phyloP scores from a whole-genome alignment of 2,113 vertebrate genomes.

The Coracopsis vasa region DNA sequence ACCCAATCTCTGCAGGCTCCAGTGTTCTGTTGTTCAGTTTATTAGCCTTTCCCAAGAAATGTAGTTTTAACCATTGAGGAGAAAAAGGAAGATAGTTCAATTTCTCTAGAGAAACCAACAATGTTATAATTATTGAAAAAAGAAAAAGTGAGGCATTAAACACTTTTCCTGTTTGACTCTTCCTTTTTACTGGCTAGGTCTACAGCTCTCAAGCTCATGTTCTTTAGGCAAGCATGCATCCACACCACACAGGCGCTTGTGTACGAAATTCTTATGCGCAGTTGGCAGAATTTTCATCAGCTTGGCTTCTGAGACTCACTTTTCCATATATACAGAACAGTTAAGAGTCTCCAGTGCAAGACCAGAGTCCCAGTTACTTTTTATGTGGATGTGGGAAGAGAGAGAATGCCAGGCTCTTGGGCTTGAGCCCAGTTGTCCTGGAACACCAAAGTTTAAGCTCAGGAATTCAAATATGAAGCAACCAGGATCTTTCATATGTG shows the following conservation, averaged over 20 bases:
- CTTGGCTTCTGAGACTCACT: background rate
- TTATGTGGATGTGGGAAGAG: background rate
- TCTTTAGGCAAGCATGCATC: background rate
- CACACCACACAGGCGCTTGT: background rate
- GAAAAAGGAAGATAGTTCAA: background rate
- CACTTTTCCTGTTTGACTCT: background rate
- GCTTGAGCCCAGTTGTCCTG: background rate
- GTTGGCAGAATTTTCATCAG: background rate
- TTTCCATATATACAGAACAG: background rate
- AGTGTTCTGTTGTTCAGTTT: slow-evolving; percentile 52
- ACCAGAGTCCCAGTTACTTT: background rate
- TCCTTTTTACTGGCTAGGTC: background rate
- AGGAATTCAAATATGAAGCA: slow-evolving; percentile 6
- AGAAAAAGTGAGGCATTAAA: background rate
- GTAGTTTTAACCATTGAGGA: slow-evolving; percentile 41
- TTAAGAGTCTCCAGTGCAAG: background rate
- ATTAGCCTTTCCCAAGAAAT: slow-evolving; percentile 45
- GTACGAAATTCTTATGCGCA: background rate
- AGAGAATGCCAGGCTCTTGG: background rate
- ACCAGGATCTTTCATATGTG: background rate
- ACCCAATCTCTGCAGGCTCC: slow-evolving; percentile 15
- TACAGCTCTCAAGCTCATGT: fast-evolving
- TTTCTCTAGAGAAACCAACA: background rate
- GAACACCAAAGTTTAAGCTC: background rate
- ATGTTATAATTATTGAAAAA: background rate